Base-by-base conservation (phyloP, 1,140 invertebrate genomes). In the Pogonomyrmex californicus region DNA sequence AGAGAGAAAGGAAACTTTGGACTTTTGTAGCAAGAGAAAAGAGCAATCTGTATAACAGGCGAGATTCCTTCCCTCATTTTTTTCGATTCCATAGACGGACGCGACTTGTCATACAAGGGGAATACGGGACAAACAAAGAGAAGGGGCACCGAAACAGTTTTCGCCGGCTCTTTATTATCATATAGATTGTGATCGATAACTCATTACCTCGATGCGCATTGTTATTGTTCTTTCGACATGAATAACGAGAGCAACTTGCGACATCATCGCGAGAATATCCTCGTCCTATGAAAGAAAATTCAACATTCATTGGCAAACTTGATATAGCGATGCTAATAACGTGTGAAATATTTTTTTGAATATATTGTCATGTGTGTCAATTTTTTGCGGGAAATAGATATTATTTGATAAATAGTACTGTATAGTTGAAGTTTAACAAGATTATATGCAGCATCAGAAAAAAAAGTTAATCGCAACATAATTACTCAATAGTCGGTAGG, bases 131-230 rank as follows among this genome's bases (percentile, higher is more conserved):
- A 58, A 49, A 60, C 30, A 81, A 81, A 86, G 49, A 41, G 36
- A 58, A 49, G 10, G 63, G 75, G 30, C 38, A 86, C n/a, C 41
- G 10, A 73, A 83, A 86, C 47, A 49, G 47, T 51, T 75, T 65
- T 47, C 14, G 75, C 30, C 23, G 60, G 51, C 49, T 65, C 44
- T 41, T 68, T 62, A 89, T 87, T 86, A 86, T 60, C 86, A 89
- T 90, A 87, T 89, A 87, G 68, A 87, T 76, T 77, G 78, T 86
- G 56, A 68, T 86, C 78, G 85, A 83, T 82, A 86, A 85, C 47
- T 78, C 73, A 65, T 77, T 75, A 47, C 41, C 10, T 78, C 60
- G 71, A 47, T 77, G 63, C 38, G 70, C 58, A 65, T 14, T 85
- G 47, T 76, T 60, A 78, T 62, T 41, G 54, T 60, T 47, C 60